A percentile compares a stretch with the other conserved stretches of the same genome.
Conservation (phyloP, 1,140 invertebrate genomes). For the Drosophila parvula region DNA sequence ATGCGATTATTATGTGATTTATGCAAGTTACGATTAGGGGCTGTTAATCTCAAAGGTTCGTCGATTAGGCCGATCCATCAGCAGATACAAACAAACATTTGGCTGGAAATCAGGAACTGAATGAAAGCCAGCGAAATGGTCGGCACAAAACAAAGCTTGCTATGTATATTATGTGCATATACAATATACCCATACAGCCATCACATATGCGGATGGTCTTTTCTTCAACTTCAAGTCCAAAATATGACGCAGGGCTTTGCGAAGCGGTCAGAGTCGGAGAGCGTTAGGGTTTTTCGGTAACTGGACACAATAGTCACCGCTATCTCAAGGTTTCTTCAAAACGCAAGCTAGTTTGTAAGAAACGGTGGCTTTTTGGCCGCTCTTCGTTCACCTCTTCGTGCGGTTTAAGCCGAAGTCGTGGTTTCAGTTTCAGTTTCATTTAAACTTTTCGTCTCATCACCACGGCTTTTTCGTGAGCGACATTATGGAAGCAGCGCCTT, state of each 20-base stretch:
- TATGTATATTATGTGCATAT: slow-evolving; percentile 30
- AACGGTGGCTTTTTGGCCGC: slow-evolving; percentile 25
- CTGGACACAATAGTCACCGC: slow-evolving; percentile 49
- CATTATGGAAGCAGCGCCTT: slow-evolving; percentile 38
- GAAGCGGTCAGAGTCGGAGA: slow-evolving; percentile 34
- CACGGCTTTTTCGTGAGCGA: slow-evolving; percentile 48
- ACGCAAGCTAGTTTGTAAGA: slow-evolving; percentile 44
- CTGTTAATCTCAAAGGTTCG: slow-evolving; percentile 25
- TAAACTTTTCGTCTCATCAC: slow-evolving; percentile 57
- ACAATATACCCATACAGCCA: slow-evolving; percentile 3
- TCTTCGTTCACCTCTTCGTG: slow-evolving; percentile 46
- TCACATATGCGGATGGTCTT: slow-evolving; percentile 48
- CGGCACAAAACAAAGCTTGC: slow-evolving; percentile 31
- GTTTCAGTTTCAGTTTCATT: slow-evolving; percentile 64
- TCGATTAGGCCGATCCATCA: slow-evolving; percentile 23
- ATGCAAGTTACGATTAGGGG: slow-evolving; percentile 53
- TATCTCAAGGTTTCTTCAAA: slow-evolving; percentile 66
- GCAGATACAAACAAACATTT: slow-evolving; percentile 1
- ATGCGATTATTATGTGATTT: slow-evolving; percentile 64
- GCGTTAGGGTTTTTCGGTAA: slow-evolving; percentile 43
- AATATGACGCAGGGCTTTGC: slow-evolving; percentile 63
- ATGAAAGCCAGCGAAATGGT: slow-evolving; percentile 50
- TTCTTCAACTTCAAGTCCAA: slow-evolving; percentile 5
- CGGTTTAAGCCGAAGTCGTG: slow-evolving; percentile 38
- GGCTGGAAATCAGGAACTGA: slow-evolving; percentile 15